Evolutionary conservation across 2,888 invertebrate genomes (phyloP).

Genomic region (Lampropteryx suffumata): DNA sequence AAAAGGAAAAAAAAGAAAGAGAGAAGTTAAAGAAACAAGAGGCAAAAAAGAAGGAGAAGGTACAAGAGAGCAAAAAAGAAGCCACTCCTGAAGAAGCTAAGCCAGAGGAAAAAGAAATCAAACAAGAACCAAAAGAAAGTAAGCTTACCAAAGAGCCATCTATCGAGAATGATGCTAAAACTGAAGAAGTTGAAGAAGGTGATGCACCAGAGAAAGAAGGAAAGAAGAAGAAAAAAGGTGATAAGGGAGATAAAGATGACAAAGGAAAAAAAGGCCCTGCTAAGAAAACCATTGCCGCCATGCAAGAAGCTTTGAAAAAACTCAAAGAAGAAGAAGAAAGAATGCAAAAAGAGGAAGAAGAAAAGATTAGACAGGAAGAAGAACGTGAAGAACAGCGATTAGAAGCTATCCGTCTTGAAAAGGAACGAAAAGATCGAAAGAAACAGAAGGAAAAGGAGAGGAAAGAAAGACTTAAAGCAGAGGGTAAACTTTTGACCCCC

Average conservation of each 20-base stretch:
- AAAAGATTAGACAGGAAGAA: slow-evolving; percentile 88
- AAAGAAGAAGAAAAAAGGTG: slow-evolving; percentile 75
- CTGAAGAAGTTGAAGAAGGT: slow-evolving; percentile 63
- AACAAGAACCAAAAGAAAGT: slow-evolving; percentile 35
- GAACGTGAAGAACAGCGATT: slow-evolving; percentile 88
- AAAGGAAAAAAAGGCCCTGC: slow-evolving; percentile 89
- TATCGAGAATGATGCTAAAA: slow-evolving; percentile 55
- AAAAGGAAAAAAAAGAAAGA: slow-evolving; percentile 93
- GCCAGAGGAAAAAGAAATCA: slow-evolving; percentile 36
- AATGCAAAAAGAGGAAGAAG: slow-evolving; percentile 88
- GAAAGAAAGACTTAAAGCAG: slow-evolving; percentile 96
- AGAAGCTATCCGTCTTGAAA: slow-evolving; percentile 90
- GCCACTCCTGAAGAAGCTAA: slow-evolving; percentile 44
- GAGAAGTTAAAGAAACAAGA: slow-evolving; percentile 89
- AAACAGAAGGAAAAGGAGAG: slow-evolving; percentile 96
- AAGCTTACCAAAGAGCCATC: slow-evolving; percentile 18
- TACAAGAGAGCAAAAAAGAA: slow-evolving; percentile 61
- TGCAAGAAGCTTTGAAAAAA: slow-evolving; percentile 95
- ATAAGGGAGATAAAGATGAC: slow-evolving; percentile 75
- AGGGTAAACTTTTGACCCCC: slow-evolving; percentile 96
- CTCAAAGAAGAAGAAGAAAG: slow-evolving; percentile 95
- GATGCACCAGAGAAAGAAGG: slow-evolving; percentile 62
- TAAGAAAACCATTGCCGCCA: slow-evolving; percentile 93
- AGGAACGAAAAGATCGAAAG: slow-evolving; percentile 93
- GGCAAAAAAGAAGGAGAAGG: slow-evolving; percentile 83